Conservation (phyloP, 2,113 vertebrate genomes). For the Sander vitreus region DNA sequence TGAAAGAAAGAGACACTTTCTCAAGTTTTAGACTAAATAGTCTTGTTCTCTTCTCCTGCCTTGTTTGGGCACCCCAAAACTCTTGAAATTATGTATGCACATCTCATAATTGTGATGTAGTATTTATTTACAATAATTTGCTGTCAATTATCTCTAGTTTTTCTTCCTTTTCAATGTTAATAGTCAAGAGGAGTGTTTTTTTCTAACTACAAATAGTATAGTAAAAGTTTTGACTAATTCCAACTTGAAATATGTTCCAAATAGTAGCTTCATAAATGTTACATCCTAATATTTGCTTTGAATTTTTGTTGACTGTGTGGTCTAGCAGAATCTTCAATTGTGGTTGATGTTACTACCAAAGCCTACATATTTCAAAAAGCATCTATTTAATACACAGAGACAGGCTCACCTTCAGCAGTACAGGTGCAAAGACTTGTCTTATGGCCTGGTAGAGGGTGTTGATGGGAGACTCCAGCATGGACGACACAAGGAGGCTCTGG, state of each 20-base stretch:
- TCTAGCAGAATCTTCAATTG: background rate
- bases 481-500: constrained; percentile 92
- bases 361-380: background rate
- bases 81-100: background rate
- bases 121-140: background rate
- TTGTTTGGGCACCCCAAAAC: background rate
- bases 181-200: background rate
- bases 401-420: constrained; percentile 89
- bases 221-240: background rate
- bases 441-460: constrained; percentile 95
- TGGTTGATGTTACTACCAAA: background rate
- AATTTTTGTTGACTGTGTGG: background rate
- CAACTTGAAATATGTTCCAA: background rate
- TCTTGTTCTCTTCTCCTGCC: background rate
- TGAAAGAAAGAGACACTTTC: background rate
- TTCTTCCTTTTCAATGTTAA: background rate
- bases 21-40: background rate
- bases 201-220: background rate
- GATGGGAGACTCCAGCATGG: constrained; percentile 96
- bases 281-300: background rate
- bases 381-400: background rate
- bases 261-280: background rate
- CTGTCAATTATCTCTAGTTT: background rate
- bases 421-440: constrained; percentile 92
- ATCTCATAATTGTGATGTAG: background rate